Evolutionary conservation across 2,888 invertebrate genomes (phyloP), one percentile per base, ranked within the genome.

Genomic region (Amaurobius ferox): DNA sequence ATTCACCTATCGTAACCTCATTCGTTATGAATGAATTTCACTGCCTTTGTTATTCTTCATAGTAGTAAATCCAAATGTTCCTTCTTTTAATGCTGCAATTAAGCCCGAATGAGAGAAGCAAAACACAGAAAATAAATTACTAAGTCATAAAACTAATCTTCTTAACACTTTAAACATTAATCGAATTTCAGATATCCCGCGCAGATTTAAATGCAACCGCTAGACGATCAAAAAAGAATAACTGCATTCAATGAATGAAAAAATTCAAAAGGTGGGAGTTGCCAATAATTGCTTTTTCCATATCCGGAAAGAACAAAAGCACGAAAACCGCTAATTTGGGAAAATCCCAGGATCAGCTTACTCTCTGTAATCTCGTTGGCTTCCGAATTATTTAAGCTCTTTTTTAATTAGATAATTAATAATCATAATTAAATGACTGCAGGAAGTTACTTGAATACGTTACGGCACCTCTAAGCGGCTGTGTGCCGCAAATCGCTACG

Each of bases 141-240:
- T 16, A 16, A 44, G 13, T 16, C 44, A 13, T 7, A 44, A 44
- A 44, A 44, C 16, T 44, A 44, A 44, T 5, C 44, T 44, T 2
- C 44, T 44, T 44, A 44, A 2, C n/a, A n/a, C n/a, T n/a, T n/a
- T n/a, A n/a, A n/a, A n/a, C 13, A 44, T 44, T 16, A 44, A 44
- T 44, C 16, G 16, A 44, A 44, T 44, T 44, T 16, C 2, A 11
- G 16, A 44, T 16, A 44, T 16, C 44, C 44, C 2, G 9, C 9
- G 2, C 16, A 11, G 6, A 44, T 16, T 44, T 16, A 44, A 44
- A 44, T 16, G 16, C 44, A 44, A 44, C 2, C 2, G 44, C 44
- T 44, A 44, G 16, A 44, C 26, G 73, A 35, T 66, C 67, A 80
- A 76, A 81, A 61, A 74, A 67, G 29, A 19, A 2, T 16, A 44